Percentiles rank a stretch among this genome's conserved stretches.
phyloP scores from a whole-genome alignment of 2,113 vertebrate species.

The Archilochus colubris region DNA sequence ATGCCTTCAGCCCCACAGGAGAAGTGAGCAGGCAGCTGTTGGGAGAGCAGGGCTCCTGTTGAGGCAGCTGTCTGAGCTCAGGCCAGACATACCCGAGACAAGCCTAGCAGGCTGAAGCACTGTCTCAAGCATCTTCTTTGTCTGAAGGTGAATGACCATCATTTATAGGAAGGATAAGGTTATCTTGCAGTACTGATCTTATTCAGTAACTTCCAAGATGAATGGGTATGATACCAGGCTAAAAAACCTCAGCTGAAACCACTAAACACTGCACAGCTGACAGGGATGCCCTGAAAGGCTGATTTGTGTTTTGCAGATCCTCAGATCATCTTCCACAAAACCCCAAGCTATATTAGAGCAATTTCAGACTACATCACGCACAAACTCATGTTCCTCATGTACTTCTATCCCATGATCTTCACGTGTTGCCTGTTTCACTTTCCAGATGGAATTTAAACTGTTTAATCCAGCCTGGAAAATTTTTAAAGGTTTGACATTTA shows the following conservation, averaged over 20 bases:
- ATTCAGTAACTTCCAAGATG: conserved; percentile 23
- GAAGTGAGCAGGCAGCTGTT: background rate
- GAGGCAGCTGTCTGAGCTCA: background rate
- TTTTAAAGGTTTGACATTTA: background rate
- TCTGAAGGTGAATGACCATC: background rate
- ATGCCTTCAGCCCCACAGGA: background rate
- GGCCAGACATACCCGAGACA: rapidly evolving
- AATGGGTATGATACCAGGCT: background rate
- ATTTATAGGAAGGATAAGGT: background rate
- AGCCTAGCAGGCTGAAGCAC: background rate
- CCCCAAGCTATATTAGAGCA: background rate
- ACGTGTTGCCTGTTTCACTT: rapidly evolving
- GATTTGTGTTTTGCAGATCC: background rate
- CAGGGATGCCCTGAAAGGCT: background rate
- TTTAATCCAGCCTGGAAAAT: background rate
- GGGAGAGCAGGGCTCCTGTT: background rate
- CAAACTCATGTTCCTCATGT: background rate
- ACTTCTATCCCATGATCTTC: background rate
- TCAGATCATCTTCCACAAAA: background rate
- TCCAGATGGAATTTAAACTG: background rate
- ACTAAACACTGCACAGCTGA: background rate
- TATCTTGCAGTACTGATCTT: conserved; percentile 7
- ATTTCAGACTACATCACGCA: background rate
- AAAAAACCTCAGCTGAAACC: conserved; percentile 33
- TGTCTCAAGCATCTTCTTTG: background rate